phyloP scores from a whole-genome alignment of 2,797 vertebrate genomes.

The Nothura maculosa region DNA sequence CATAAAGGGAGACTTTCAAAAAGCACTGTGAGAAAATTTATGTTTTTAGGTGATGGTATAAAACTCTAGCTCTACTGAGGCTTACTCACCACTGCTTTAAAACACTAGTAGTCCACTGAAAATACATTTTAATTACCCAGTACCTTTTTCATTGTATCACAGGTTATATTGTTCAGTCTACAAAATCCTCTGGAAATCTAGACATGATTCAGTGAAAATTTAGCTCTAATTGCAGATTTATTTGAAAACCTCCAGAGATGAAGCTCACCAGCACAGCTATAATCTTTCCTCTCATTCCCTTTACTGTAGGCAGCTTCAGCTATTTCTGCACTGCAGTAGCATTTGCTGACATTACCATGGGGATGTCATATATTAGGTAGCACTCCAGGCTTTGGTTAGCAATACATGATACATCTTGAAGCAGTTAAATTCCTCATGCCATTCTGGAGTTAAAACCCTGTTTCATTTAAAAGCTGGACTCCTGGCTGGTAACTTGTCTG shows the following conservation, averaged over 20 bases:
- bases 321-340: slow-evolving; percentile 68
- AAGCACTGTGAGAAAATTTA: not conserved
- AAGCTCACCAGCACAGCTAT: slow-evolving; percentile 27
- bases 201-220: not conserved
- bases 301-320: slow-evolving; percentile 60
- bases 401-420: slow-evolving; percentile 35
- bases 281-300: not conserved
- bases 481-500: slow-evolving; percentile 41
- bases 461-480: slow-evolving; percentile 40
- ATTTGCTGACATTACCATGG: slow-evolving; percentile 74
- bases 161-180: not conserved
- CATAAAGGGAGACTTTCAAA: not conserved
- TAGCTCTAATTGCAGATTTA: slow-evolving; percentile 7
- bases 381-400: slow-evolving; percentile 62
- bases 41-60: not conserved
- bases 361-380: slow-evolving; percentile 73
- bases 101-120: not conserved
- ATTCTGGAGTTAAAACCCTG: slow-evolving; percentile 29
- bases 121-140: not conserved
- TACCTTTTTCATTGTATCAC: not conserved
- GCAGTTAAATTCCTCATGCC: slow-evolving; percentile 23
- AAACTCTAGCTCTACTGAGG: not conserved
- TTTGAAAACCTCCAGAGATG: slow-evolving; percentile 27
- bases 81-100: not conserved
- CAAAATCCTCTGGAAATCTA: not conserved